Percentiles rank a stretch among this genome's conserved stretches.
Evolutionary conservation across 2,888 invertebrate species (phyloP).

Genomic region (Campoletis raptor): DNA sequence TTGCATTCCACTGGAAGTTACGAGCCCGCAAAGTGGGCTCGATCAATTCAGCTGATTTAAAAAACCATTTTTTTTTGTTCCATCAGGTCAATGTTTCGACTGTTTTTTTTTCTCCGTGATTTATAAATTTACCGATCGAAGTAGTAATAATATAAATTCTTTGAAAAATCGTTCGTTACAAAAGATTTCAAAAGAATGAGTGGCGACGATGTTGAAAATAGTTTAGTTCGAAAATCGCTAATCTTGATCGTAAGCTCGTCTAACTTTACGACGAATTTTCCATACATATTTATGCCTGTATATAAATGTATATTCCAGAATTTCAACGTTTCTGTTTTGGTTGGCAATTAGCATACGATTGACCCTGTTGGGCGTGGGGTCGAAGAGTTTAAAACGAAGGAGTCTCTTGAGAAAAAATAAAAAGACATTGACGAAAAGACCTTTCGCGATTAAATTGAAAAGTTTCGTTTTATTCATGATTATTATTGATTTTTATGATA

Average conservation of each 20-base stretch:
- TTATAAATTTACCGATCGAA: not conserved
- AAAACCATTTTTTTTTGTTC: too few species aligned
- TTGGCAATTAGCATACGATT: constrained; percentile 84
- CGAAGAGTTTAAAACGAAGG: constrained; percentile 70
- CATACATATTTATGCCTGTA: not conserved
- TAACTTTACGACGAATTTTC: not conserved
- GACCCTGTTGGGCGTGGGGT: constrained; percentile 80
- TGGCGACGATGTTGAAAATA: not conserved
- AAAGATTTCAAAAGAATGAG: not conserved
- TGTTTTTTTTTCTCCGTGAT: not conserved
- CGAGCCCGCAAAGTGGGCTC: too few species aligned
- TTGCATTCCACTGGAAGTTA: too few species aligned
- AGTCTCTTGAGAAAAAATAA: constrained; percentile 37
- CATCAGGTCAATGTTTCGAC: too few species aligned
- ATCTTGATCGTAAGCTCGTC: not conserved
- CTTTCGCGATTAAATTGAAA: constrained; percentile 81
- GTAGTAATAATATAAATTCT: not conserved
- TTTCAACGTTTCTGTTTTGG: constrained; percentile 78
- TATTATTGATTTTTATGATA: too few species aligned
- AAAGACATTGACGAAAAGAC: constrained; percentile 33
- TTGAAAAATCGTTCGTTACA: not conserved
- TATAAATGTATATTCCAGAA: not conserved
- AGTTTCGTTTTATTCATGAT: constrained; percentile 58
- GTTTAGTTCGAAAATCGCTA: not conserved
- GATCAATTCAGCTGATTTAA: too few species aligned